Evolutionary conservation across 2,797 vertebrate species (phyloP).

Genomic region (Sphenopsis melanotis): DNA sequence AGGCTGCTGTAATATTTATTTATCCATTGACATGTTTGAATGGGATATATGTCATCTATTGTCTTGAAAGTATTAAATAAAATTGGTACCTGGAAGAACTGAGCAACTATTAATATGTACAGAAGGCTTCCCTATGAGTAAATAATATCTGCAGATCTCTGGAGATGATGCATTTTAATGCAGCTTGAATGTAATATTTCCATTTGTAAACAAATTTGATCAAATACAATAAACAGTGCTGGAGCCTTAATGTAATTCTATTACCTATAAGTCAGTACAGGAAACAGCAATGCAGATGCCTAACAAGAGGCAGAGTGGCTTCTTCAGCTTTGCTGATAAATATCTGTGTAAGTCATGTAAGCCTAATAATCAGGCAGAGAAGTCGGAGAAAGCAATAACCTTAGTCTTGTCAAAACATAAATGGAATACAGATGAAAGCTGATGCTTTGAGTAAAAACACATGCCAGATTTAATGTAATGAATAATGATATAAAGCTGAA

Average conservation of each 20-base stretch:
- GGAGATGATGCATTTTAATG: slow-evolving; percentile 15
- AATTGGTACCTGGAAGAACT: slow-evolving; percentile 8
- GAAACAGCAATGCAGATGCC: slow-evolving; percentile 5
- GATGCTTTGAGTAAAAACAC: neutral
- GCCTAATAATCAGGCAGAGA: slow-evolving; percentile 13
- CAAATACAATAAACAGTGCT: neutral
- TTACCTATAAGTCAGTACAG: slow-evolving; percentile 5
- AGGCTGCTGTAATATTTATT: neutral
- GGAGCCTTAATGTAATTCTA: slow-evolving; percentile 3
- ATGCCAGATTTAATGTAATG: neutral
- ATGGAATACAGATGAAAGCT: neutral
- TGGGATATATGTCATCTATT: neutral
- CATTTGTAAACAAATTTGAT: slow-evolving; percentile 25
- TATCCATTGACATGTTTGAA: neutral
- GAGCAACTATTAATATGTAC: neutral
- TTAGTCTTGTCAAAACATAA: neutral
- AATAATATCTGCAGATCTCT: neutral
- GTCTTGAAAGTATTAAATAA: neutral
- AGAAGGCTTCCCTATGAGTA: neutral
- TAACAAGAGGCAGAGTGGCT: slow-evolving; percentile 21
- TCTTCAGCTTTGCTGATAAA: slow-evolving; percentile 24
- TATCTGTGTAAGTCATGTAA: neutral
- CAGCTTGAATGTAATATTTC: neutral
- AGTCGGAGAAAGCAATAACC: neutral
- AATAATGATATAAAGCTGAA: neutral